Conservation (phyloP, 2,113 vertebrate species). For the cat (Felis catus) region F.catus_Fca126_mat1.0 CM031416.1:80812001-80812500, state of each 20-base stretch:
- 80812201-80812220: not conserved
- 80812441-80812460: not conserved
- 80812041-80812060: not conserved
- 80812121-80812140: not conserved
- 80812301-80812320: not conserved
- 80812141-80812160: not conserved
- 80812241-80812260: not conserved
- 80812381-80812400: not conserved
- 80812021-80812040: conserved; percentile 1
- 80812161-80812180: conserved; percentile 2
- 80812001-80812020: not conserved
- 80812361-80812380: not conserved
- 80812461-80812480: not conserved
- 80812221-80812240: not conserved
- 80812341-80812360: not conserved
- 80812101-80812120: not conserved
- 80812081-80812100: not conserved
- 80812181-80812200: not conserved
- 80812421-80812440: not conserved
- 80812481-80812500: not conserved
- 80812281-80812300: not conserved
- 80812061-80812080: not conserved
- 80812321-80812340: not conserved
- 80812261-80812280: not conserved
- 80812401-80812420: not conserved